Evolutionary conservation across 1,140 invertebrate species (phyloP).

Genomic region (Hylyphantes graminicola): DNA sequence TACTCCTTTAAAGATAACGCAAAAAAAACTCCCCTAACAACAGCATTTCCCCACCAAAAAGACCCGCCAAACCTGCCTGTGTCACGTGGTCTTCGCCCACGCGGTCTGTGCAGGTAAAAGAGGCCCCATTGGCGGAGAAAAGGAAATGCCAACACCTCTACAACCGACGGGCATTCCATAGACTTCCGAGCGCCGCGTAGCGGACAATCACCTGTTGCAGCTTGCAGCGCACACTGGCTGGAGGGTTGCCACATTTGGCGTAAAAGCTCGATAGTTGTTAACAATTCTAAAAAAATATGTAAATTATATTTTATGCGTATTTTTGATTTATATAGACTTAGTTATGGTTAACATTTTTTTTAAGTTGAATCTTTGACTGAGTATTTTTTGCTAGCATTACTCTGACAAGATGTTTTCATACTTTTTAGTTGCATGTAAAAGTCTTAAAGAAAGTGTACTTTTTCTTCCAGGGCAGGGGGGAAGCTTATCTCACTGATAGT

Average conservation of each 20-base stretch:
- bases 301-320: too few species aligned
- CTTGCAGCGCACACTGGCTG: neutral
- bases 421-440: too few species aligned
- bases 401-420: too few species aligned
- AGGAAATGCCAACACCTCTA: conserved; percentile 47
- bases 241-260: conserved; percentile 13
- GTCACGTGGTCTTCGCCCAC: conserved; percentile 40
- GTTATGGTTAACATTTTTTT: too few species aligned
- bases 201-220: conserved; percentile 40
- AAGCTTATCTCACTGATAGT: too few species aligned
- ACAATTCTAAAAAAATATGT: too few species aligned
- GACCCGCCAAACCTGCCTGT: neutral
- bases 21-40: neutral
- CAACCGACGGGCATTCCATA: conserved; percentile 38
- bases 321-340: too few species aligned
- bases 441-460: too few species aligned
- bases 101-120: conserved; percentile 25
- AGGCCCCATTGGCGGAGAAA: conserved; percentile 23
- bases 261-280: neutral
- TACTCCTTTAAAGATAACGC: neutral
- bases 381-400: too few species aligned
- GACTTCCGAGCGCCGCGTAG: conserved; percentile 49
- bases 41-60: neutral
- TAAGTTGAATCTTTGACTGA: too few species aligned
- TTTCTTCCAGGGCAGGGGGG: too few species aligned